phyloP scores from a whole-genome alignment of 1,140 invertebrate species.

The Nylanderia fulva region DNA sequence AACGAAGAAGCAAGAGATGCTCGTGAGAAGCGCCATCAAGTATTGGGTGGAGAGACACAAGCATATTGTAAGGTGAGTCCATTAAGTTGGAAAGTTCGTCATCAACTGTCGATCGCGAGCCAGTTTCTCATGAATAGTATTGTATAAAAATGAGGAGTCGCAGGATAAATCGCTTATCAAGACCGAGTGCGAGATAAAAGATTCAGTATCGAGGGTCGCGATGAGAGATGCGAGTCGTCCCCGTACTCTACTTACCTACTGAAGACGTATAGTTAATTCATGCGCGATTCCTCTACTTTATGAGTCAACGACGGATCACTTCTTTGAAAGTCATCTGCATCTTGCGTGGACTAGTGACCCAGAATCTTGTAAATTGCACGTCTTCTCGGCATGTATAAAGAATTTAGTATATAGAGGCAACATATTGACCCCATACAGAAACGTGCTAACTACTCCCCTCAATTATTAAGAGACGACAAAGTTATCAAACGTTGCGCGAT shows the following conservation, averaged over 20 bases:
- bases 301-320: constrained; percentile 41
- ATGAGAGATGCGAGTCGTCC: constrained; percentile 18
- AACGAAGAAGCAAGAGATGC: constrained; percentile 92
- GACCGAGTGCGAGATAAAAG: constrained; percentile 42
- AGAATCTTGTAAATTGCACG: constrained; percentile 33
- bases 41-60: constrained; percentile 96
- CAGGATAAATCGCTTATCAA: constrained; percentile 7
- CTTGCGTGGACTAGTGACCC: constrained; percentile 53
- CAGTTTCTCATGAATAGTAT: background rate
- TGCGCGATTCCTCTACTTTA: background rate
- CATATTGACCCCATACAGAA: constrained; percentile 14
- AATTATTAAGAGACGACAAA: constrained; percentile 32
- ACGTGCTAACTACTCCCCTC: constrained; percentile 23
- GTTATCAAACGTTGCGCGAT: background rate
- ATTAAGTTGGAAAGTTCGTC: background rate
- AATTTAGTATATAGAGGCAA: constrained; percentile 42
- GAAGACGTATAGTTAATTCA: constrained; percentile 50
- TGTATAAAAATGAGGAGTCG: background rate
- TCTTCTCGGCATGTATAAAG: constrained; percentile 2
- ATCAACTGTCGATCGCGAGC: background rate
- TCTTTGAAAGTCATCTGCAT: constrained; percentile 57
- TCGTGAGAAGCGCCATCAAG: constrained; percentile 93
- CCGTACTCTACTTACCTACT: constrained; percentile 28
- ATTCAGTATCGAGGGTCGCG: constrained; percentile 24
- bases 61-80: constrained; percentile 91